Evolutionary conservation across 2,888 invertebrate species (phyloP).

Genomic region (Harpalus rufipes): DNA sequence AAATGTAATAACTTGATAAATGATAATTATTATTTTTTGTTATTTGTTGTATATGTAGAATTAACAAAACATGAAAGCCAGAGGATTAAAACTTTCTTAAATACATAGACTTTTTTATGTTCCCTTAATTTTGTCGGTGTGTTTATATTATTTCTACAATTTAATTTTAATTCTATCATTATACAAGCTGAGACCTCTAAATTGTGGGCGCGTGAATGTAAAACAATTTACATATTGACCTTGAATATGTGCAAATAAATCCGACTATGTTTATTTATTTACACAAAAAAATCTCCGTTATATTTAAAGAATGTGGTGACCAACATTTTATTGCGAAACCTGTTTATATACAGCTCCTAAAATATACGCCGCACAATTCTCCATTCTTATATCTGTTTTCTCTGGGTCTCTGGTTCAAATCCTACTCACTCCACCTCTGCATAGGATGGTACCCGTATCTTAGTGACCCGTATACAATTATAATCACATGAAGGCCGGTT

Average conservation of each 20-base stretch:
- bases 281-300: neutral
- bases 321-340: neutral
- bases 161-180: too few relatives aligned
- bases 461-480: constrained; percentile 36
- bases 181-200: too few relatives aligned
- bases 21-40: too few relatives aligned
- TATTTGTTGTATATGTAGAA: too few relatives aligned
- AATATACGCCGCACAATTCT: neutral
- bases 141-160: too few relatives aligned
- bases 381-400: neutral
- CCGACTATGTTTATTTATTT: neutral
- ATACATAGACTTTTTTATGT: too few relatives aligned
- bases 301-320: constrained; percentile 2
- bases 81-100: too few relatives aligned
- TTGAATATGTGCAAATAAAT: neutral
- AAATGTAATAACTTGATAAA: too few relatives aligned
- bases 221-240: neutral
- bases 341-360: neutral
- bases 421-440: constrained; percentile 34
- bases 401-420: constrained; percentile 29
- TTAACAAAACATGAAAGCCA: too few relatives aligned
- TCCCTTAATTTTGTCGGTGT: too few relatives aligned
- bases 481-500: constrained; percentile 7
- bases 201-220: too few relatives aligned
- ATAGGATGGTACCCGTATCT: constrained; percentile 29